Evolutionary conservation across 2,888 invertebrate species (phyloP), one percentile per base, ranked within the genome.

Genomic region (Melipona beecheii): DNA sequence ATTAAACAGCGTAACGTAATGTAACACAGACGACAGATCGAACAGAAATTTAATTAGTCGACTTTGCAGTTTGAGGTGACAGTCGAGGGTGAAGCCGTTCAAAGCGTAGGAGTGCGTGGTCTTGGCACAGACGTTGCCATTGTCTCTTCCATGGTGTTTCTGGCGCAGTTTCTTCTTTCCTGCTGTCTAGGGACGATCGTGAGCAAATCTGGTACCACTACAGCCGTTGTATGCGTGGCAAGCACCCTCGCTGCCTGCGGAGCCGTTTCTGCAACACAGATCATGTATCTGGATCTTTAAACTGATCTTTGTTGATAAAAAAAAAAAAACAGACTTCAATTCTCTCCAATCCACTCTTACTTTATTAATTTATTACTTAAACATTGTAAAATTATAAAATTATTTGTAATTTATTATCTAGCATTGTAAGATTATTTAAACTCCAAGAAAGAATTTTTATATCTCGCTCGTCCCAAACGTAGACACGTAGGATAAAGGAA

Each of bases 61-160:
- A 75, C 58, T 76, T 94, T 95, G 80, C 90, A 97, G 97, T 97
- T 97, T 93, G 96, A 96, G 90, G 92, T 96, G 49, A 95, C 95
- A 58, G 92, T 93, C 60, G 95, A 95, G 49, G 96, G 96, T 2
- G 95, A 95, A 86, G 95, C 95, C 11, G 95, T 95, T 87, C 93
- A 95, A 80, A 95, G 96, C 70, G 96, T 96, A 0, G 96, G 96
- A 78, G 95, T 97, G n/a, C 96, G 99, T 17, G 99, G 99, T 9
- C 95, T 99, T 75, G 99, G 99, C 13, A 99, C 99, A 0, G 99
- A 99, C 93, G 97, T 99, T 0, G 99, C 99, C 0, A 97, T 99
- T 75, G 97, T 99, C 58, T 98, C 98, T 92, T 98, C 98, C 93
- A 99, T 99, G 97, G 99, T 98, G 4, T 99, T 99, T 94, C 96